Evolutionary conservation across 2,797 vertebrate species (phyloP), one percentile per base, ranked within the genome.

Genomic region (Xyrichtys novacula): DNA sequence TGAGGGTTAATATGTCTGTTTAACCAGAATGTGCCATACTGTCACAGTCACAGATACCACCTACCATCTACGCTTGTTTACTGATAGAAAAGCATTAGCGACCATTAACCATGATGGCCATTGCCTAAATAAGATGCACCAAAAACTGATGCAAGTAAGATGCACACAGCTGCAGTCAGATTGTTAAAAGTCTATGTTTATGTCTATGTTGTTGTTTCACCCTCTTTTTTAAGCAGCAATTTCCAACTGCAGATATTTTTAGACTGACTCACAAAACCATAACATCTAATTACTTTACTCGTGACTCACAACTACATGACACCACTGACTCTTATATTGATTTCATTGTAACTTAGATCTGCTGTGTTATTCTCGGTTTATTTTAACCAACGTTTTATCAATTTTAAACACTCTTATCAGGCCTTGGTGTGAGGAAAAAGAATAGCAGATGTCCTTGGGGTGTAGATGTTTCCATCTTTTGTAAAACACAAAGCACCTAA

Each of bases 211-310:
- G n/a, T 6, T 17, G 39, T 50, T 49, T 59, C 28, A 47, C 25
- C 19, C 6, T 20, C 71, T 19, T 4, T 23, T 55, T 66, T 62
- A 11, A 19, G 34, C 48, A 26, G 31, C 20, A n/a, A 32, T 22
- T 34, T 48, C 59, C 46, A 12, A 25, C 3, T 22, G 55, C 36
- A 32, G 56, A 69, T 69, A 57, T 60, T 76, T 79, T 42, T 56
- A 15, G 8, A 20, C 26, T 64, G 61, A 76, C 48, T 76, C 61
- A 79, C 48, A 38, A 59, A 64, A 26, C 28, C 20, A 11, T 14
- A 66, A 56, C 15, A 42, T 46, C 50, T 43, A 9, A 72, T 78
- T 72, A 65, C 40, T 32, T 62, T 39, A 60, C 64, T 43, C 17
- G 48, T 31, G 64, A 77, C 36, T 58, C n/a, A 46, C 36, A 48